Evolutionary conservation across 2,888 invertebrate genomes (phyloP).

Genomic region (Diaphora mendica): DNA sequence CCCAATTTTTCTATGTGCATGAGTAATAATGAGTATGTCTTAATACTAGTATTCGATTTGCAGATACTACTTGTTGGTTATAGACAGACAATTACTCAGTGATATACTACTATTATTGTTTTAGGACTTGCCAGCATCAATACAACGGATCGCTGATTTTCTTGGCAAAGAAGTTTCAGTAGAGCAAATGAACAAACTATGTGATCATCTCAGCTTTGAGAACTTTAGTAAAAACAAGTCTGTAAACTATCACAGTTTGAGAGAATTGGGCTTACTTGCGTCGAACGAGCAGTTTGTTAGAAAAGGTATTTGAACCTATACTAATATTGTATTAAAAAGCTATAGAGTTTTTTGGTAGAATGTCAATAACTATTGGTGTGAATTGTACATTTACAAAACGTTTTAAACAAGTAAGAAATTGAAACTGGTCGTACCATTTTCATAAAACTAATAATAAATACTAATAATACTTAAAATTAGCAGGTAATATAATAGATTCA

Average conservation of each 20-base stretch:
- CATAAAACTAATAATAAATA: too few species aligned
- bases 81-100: background rate
- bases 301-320: conserved; percentile 39
- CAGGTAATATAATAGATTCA: too few species aligned
- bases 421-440: too few species aligned
- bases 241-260: conserved; percentile 43
- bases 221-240: conserved; percentile 91
- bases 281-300: conserved; percentile 47
- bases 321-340: too few species aligned
- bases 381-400: too few species aligned
- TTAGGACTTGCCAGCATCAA: conserved; percentile 58
- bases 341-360: too few species aligned
- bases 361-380: too few species aligned
- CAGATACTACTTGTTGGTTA: background rate
- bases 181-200: conserved; percentile 84
- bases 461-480: too few species aligned
- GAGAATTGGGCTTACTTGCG: conserved; percentile 21
- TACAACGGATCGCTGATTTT: conserved; percentile 85
- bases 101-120: background rate
- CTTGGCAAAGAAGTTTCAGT: conserved; percentile 80
- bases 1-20: too few species aligned
- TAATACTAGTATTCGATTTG: background rate
- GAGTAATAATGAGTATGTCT: background rate
- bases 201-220: conserved; percentile 89
- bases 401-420: too few species aligned